Evolutionary conservation across 2,113 vertebrate species (phyloP), one percentile per base, ranked within the genome.

Genomic region (Ctenodactylus gundi): DNA sequence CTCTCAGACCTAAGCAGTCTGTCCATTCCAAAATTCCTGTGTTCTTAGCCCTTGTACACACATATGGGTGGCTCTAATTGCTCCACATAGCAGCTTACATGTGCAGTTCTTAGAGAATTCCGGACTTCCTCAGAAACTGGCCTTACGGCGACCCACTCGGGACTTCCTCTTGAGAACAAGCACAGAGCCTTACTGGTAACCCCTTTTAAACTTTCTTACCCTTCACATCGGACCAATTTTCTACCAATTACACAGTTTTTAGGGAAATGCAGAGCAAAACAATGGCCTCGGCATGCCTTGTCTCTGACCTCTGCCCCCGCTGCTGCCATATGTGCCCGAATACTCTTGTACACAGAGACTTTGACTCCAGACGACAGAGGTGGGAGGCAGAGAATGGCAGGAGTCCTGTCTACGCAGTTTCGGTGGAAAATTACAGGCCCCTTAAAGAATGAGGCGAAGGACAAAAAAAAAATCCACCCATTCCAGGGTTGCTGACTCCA

Each of bases 211-310:
- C 83, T 88, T 82, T 77, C 20, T 36, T 10, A 68, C 55, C 87
- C 82, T 73, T 90, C 94, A 95, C 94, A 62, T 51, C 93, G 93
- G 65, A 95, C 67, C 88, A 85, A 92, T 96, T 97, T 96, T 85
- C 72, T 44, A 93, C 81, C 85, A 93, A 92, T 93, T 87, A 82
- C 73, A 94, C 0, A 67, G 95, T 23, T 90, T 25, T 96, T 85
- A 94, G 39, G 60, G 81, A 64, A 93, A 72, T 25, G 13, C 67
- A 29, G 34, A 51, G 51, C 49, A 77, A n/a, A 70, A 39, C 65
- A 20, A 82, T 53, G 27, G 58, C 72, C 39, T 27, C 23, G 83
- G 86, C 21, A 53, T 88, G 80, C 58, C 72, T 89, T 68, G 78
- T 34, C 82, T 72, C 81, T 96, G 93, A 91, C 86, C 86, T n/a